Conservation (phyloP, 2,113 vertebrate species). For the Bufo bufo region DNA sequence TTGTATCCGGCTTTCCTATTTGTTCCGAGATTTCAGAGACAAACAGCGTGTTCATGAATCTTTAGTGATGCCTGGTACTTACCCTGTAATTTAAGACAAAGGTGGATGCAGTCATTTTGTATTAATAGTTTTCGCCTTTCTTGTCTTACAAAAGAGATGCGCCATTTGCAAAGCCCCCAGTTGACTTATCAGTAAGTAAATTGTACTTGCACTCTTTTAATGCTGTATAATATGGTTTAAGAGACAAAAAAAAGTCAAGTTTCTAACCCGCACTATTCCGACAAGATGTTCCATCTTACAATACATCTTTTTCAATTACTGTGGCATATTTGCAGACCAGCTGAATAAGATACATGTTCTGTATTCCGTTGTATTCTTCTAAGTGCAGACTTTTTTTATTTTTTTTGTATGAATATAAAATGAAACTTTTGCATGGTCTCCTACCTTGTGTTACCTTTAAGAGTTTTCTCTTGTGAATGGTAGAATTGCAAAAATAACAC, state of each 20-base stretch:
- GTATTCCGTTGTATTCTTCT: slow-evolving; percentile 1
- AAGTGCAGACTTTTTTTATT: background rate
- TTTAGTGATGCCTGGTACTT: slow-evolving; percentile 64
- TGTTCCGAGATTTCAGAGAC: slow-evolving; percentile 70
- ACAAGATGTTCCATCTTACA: slow-evolving; percentile 61
- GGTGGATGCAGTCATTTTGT: slow-evolving; percentile 65
- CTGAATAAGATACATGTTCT: background rate
- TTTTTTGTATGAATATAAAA: background rate
- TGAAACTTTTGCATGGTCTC: background rate
- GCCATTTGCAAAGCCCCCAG: slow-evolving; percentile 69
- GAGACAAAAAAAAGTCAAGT: slow-evolving; percentile 66
- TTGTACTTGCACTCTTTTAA: slow-evolving; percentile 68
- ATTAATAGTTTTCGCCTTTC: slow-evolving; percentile 64
- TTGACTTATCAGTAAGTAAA: slow-evolving; percentile 68
- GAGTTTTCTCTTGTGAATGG: background rate
- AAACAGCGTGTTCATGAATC: slow-evolving; percentile 65
- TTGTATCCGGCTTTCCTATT: slow-evolving; percentile 61
- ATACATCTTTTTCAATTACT: slow-evolving; percentile 37
- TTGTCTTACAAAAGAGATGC: slow-evolving; percentile 63
- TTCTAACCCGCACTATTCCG: slow-evolving; percentile 59
- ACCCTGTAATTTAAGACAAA: slow-evolving; percentile 70
- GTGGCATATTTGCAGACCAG: background rate
- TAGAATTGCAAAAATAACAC: background rate
- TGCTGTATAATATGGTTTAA: slow-evolving; percentile 66
- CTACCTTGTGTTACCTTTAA: background rate